Evolutionary conservation across 2,797 vertebrate species (phyloP), one percentile per base, ranked within the genome.

Genomic region (Spheniscus humboldti): DNA sequence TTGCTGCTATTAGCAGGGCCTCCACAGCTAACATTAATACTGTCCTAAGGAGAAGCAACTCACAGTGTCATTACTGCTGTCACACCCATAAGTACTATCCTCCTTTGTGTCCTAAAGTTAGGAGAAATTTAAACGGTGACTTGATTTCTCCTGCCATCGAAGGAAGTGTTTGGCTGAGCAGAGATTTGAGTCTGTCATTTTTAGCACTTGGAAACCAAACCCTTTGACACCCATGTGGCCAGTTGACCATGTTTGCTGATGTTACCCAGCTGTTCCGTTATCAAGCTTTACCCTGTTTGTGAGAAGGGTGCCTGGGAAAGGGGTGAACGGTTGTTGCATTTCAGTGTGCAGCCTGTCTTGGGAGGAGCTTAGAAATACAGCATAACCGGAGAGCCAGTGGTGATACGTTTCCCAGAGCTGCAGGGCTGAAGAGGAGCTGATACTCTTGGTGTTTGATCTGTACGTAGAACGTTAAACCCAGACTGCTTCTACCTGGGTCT

Each of bases 41-140:
- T 37, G 81, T 15, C 33, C 39, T 12, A 24, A 50, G 33, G 43
- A 90, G 41, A 9, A 77, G 2, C 11, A 62, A 8, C 72, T 80
- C 59, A 20, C 10, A 13, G 22, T 9, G 13, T 7, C 10, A 14
- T 18, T 79, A 33, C 19, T 64, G 20, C 35, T 76, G 25, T n/a
- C 55, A n/a, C 41, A 41, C 11, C 39, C 2, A 0, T 50, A 64
- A 53, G 18, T 13, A 3, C 45, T 35, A 2, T 37, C 25, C 17
- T 83, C 35, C 56, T 59, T 41, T 18, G 2, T 71, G 27, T 33
- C 60, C 72, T 77, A 2, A 67, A 68, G 28, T 18, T 5, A 41
- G 47, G 14, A 86, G 55, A 59, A 83, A 47, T 82, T 15, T 35
- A 91, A 75, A 30, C 2, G 2, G 7, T 33, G 25, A 8, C 7